phyloP scores from a whole-genome alignment of 1,140 invertebrate genomes.

The Anoplolepis gracilipes region DNA sequence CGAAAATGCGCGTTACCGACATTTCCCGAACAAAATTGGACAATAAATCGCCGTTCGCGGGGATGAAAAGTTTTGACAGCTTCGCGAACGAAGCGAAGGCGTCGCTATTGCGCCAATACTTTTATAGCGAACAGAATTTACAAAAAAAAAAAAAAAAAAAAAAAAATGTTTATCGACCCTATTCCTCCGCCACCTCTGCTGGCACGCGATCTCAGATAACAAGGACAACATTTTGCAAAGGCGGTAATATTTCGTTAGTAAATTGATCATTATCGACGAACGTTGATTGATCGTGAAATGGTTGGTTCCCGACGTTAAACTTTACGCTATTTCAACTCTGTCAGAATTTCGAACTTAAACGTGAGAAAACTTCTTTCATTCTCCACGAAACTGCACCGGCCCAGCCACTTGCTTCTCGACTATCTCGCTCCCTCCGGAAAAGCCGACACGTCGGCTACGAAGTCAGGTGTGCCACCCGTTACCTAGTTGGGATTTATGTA shows the following conservation, averaged over 20 bases:
- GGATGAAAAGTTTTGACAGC: conserved; percentile 69
- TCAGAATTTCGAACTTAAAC: background rate
- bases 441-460: conserved; percentile 67
- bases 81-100: conserved; percentile 16
- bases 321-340: background rate
- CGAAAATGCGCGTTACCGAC: conserved; percentile 2
- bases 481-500: conserved; percentile 81
- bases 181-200: conserved; percentile 8
- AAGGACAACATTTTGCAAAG: conserved; percentile 32
- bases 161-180: conserved; percentile 50
- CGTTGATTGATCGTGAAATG: background rate
- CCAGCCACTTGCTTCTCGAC: conserved; percentile 1
- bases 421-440: conserved; percentile 55
- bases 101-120: conserved; percentile 69
- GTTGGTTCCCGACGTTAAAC: background rate
- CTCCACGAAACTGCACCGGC: background rate
- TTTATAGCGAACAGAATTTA: conserved; percentile 40
- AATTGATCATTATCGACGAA: conserved; percentile 32
- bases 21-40: conserved; percentile 16
- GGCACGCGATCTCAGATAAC: conserved; percentile 15
- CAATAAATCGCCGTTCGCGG: conserved; percentile 60
- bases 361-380: conserved; percentile 34
- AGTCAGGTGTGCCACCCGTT: conserved; percentile 74
- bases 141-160: conserved; percentile 17
- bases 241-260: conserved; percentile 17